Evolutionary conservation across 2,888 invertebrate genomes (phyloP), one percentile per base, ranked within the genome.

Genomic region (Teleogryllus oceanicus): DNA sequence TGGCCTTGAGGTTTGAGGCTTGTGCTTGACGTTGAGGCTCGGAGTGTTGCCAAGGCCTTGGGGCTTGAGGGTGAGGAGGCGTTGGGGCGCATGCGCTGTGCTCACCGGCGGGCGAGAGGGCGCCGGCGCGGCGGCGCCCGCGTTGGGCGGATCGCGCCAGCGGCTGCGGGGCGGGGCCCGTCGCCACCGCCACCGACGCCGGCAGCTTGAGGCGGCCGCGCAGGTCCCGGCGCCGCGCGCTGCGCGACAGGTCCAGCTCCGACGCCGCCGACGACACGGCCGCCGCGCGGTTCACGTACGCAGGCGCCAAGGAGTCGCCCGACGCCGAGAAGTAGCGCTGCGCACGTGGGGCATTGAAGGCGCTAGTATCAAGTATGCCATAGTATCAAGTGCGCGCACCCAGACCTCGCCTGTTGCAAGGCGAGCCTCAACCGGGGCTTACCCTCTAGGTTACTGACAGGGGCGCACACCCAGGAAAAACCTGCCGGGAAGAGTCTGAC

Each of bases 231-330:
- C 91, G 91, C 84, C 92, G 90, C 81, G 92, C 90, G 86, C 92
- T 93, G 86, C 90, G 90, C 84, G 93, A 93, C 84, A 94, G 90
- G 88, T 94, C 94, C 84, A 94, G 90, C 87, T 94, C 94, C 87
- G 93, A 94, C 85, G 92, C 92, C 83, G 91, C 90, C 84, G 91
- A 90, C 85, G 90, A 90, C 81, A 91, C 91, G 84, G 89, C 87
- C 86, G 91, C 89, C 84, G 87, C 90, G 84, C 92, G 89, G 87
- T 92, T 92, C 84, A 91, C 90, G 87, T 92, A 91, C 85, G 91
- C 91, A 84, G 91, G 90, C 84, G 92, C 90, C 86, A 93, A 90
- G 85, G 94, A 94, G 86, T 94, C 94, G 84, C 93, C 90, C 84
- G 93, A 94, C 86, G 91, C 89, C 84, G 91, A 90, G 86, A 92